Base-by-base conservation (phyloP, 2,888 invertebrate species). In the Pollenia griseotomentosa region DNA sequence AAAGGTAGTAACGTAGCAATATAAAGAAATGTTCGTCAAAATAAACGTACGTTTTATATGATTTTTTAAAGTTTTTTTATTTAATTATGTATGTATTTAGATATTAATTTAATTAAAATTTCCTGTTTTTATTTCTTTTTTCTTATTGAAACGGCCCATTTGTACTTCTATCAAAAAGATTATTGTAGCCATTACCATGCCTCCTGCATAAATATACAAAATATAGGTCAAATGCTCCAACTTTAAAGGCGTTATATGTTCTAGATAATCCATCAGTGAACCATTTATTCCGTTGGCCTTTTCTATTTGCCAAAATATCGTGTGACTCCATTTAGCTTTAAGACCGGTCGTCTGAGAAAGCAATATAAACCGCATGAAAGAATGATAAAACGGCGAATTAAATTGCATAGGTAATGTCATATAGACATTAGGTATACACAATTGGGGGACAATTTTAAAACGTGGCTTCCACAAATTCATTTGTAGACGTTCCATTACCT, bases 341-440 rank as follows among this genome's bases (percentile, higher is more conserved):
- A 88, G 71, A 0, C 88, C 89, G 0, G 88, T 40, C 16, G 82
- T 59, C 44, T 87, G 88, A 0, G 83, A 59, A 8, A 51, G 57
- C 55, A 89, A 61, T 4, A 89, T 88, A n/a, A 89, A 90, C 0
- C 40, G 19, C 51, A 84, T 88, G 5, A 90, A 65, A 0, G 86
- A 85, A 53, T 88, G 70, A 55, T 89, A 91, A 65, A 93, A 80
- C 0, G 90, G 89, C 0, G 92, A 91, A 78, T 92, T 92, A 71
- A 89, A 89, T 75, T 91, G 92, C 79, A 92, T 89, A 0, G 92
- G 92, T 81, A 90, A 91, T 14, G 90, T 89, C 65, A 92, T 66
- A 42, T 89, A 89, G 33, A 90, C 73, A 87, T 89, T 89, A 77
- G 92, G 73, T 71, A 92, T 78, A 55, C 89, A 89, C 2, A 89